Conservation (phyloP, 2,888 invertebrate species). For the Cheilosia grossa region DNA sequence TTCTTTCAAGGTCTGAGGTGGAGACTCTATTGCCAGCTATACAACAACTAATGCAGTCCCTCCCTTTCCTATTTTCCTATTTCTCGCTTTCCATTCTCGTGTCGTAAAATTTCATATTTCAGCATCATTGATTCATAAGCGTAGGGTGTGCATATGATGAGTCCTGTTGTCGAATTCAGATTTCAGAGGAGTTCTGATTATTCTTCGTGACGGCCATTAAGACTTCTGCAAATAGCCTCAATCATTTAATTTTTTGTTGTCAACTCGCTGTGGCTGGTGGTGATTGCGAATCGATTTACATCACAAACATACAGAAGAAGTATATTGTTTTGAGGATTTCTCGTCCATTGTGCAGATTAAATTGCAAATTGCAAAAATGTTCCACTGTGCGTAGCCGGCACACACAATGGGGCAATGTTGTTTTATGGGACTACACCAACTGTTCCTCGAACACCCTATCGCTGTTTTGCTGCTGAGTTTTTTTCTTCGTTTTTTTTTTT, state of each 20-base stretch:
- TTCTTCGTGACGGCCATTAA: neutral
- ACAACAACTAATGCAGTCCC: no score
- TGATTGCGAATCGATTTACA: slow-evolving; percentile 22
- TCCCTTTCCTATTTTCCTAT: no score
- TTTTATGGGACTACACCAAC: slow-evolving; percentile 42
- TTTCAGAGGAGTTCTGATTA: no score
- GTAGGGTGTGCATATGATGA: no score
- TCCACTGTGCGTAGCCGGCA: slow-evolving; percentile 1
- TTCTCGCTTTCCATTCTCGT: no score
- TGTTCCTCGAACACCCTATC: slow-evolving; percentile 41
- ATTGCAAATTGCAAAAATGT: slow-evolving; percentile 21
- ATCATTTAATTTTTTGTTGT: neutral
- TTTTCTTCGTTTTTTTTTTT: neutral
- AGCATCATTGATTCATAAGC: no score
- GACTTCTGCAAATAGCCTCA: neutral
- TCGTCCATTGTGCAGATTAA: slow-evolving; percentile 5
- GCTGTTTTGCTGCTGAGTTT: slow-evolving; percentile 2
- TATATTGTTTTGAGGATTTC: slow-evolving; percentile 10
- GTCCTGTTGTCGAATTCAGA: no score
- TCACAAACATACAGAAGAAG: slow-evolving; percentile 4
- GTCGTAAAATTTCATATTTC: no score
- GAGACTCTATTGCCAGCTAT: no score
- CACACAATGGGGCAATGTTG: slow-evolving; percentile 15
- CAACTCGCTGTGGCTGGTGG: neutral
- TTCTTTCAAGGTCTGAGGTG: no score